Conservation (phyloP, 2,888 invertebrate species). For the Stratiomys singularior region DNA sequence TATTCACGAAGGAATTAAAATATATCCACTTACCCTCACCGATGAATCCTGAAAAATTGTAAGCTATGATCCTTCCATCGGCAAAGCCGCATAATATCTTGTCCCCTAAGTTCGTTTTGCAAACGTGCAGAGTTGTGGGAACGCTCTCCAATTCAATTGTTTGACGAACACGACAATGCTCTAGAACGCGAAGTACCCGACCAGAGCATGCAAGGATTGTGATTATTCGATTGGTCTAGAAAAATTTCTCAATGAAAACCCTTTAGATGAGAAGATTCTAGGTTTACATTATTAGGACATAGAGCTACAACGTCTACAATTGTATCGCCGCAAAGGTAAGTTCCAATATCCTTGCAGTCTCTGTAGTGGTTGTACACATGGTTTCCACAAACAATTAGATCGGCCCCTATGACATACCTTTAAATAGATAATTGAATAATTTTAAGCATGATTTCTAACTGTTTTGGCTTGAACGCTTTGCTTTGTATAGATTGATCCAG, state of each 20-base stretch:
- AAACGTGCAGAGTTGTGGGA: conserved; percentile 73
- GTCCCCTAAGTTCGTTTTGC: conserved; percentile 73
- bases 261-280: too few relatives aligned
- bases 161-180: conserved; percentile 77
- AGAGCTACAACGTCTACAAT: conserved; percentile 85
- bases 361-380: conserved; percentile 87
- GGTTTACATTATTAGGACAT: conserved; percentile 65
- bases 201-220: conserved; percentile 86
- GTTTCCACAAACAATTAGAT: conserved; percentile 87
- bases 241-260: conserved; percentile 1
- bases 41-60: conserved; percentile 60
- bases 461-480: neutral
- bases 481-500: too few relatives aligned
- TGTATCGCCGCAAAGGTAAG: conserved; percentile 88
- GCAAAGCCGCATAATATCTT: conserved; percentile 85
- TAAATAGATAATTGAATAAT: conserved; percentile 37
- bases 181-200: conserved; percentile 78
- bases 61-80: conserved; percentile 88
- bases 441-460: too few relatives aligned
- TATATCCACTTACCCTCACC: conserved; percentile 54
- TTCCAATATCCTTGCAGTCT: conserved; percentile 88
- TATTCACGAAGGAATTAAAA: too few relatives aligned
- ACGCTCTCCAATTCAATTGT: conserved; percentile 67
- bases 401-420: conserved; percentile 85
- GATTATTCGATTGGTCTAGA: conserved; percentile 71